Evolutionary conservation across 2,113 vertebrate species (phyloP), one percentile per base, ranked within the genome.

Genomic region (Anguilla japonica): DNA sequence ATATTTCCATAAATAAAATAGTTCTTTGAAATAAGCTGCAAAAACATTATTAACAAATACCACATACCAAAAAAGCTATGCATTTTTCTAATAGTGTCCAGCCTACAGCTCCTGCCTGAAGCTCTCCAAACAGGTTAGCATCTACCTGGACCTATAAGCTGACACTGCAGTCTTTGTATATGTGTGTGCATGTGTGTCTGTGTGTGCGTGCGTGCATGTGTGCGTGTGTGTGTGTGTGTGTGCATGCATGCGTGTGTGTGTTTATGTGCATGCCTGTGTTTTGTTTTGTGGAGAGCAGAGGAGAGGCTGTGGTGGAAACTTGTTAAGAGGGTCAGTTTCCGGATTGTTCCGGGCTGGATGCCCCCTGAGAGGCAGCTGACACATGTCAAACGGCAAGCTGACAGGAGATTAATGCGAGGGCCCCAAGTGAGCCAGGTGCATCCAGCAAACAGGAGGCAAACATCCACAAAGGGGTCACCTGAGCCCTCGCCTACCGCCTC

Each of bases 391-490:
- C 78, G 57, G 53, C 85, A n/a, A 78, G 39, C 53, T 81, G 85
- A 86, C 79, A 86, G 79, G 40, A n/a, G 57, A 53, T 79, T 81
- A 86, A 86, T 79, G 41, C 81, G 85, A 57, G 5, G 53, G 40
- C 56, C 22, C 46, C 18, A 14, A 4, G 18, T 22, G 22, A 50
- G 40, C 56, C 79, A 20, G 79, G 15, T 79, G 56, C 39, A n/a
- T 34, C 85, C 78, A 41, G 53, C 22, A n/a, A 39, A 41, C 78
- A 79, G 79, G 79, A 86, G 40, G 22, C 63, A 86, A 85, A 34
- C 26, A 34, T 75, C 67, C n/a, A 29, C 80, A 78, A 26, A 81
- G 79, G 56, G 41, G 78, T 86, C 79, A 86, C 50, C 84, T 81
- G 84, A 5, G 53, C 50, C 60, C 34, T 2, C 40, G 3, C 16